phyloP scores from a whole-genome alignment of 2,888 invertebrate genomes.

The Gasteruption jaculator region DNA sequence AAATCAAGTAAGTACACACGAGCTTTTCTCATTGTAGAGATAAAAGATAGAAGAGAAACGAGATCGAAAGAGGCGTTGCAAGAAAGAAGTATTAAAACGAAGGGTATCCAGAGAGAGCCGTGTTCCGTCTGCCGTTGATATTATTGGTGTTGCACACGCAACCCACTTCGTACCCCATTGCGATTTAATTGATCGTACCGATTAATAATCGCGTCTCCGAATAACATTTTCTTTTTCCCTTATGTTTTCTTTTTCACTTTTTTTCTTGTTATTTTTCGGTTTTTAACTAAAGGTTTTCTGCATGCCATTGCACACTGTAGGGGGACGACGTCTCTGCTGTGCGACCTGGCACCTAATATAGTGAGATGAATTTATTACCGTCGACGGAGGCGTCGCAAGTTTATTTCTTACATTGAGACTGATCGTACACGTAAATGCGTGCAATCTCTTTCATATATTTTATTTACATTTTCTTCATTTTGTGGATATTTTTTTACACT shows the following conservation, averaged over 20 bases:
- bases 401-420: too few relatives aligned
- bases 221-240: constrained; percentile 22
- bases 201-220: constrained; percentile 47
- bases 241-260: neutral
- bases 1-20: too few relatives aligned
- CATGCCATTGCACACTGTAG: neutral
- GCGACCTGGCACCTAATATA: constrained; percentile 31
- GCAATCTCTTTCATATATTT: too few relatives aligned
- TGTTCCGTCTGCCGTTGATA: constrained; percentile 33
- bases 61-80: constrained; percentile 34
- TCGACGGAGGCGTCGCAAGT: constrained; percentile 24
- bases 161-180: constrained; percentile 43
- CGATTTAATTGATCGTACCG: constrained; percentile 48
- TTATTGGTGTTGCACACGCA: constrained; percentile 43
- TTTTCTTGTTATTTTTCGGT: constrained; percentile 6
- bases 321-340: constrained; percentile 3
- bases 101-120: constrained; percentile 17
- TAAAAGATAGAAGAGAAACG: too few relatives aligned
- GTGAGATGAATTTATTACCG: constrained; percentile 38
- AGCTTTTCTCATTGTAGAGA: too few relatives aligned
- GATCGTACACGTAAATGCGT: too few relatives aligned
- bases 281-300: too few relatives aligned
- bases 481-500: constrained; percentile 14
- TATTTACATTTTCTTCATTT: constrained; percentile 15
- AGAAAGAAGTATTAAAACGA: too few relatives aligned